Evolutionary conservation across 1,140 invertebrate genomes (phyloP), one percentile per base, ranked within the genome.

Genomic region (Orussus abietinus): DNA sequence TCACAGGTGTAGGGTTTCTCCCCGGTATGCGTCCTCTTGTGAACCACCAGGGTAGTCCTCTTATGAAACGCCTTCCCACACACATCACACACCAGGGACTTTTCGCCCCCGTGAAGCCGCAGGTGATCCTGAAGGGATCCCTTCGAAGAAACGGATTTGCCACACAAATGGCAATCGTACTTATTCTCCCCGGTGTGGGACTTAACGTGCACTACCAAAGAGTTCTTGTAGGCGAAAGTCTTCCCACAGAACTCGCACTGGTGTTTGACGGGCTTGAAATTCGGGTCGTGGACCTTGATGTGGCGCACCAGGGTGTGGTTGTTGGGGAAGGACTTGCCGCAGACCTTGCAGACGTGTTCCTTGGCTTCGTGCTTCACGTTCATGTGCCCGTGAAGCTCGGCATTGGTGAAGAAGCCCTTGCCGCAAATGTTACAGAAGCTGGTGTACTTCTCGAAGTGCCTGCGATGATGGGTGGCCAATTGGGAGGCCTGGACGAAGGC

Each of bases 1-100:
- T 80, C 76, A 58, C 91, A 94, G 10, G 77, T 77, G 69, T 88
- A 93, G 9, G 85, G 83, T 31, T 83, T 84, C 42, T 85, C 80
- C 0, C 82, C 82, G 0, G 79, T 81, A 50, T 87, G 84, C 2
- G 82, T 83, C 26, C 82, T 69, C 28, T 78, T 73, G 53, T 86
- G 83, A 54, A 82, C 80, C 26, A 81, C 82, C 36, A 86, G 57
- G 55, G 63, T 83, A 73, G 62, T 83, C 74, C 47, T 76, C 69
- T 52, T 78, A 75, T 43, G 80, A 75, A 57, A 94, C 77, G 47
- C 82, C 75, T 92, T 90, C 10, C 80, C 81, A 68, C 89, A 90
- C 17, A 90, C 77, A 47, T 82, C 79, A 66, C 83, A 85, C 0
- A 79, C 51, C 52, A 76, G 66, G 37, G 75, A 75, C 39, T 77